Evolutionary conservation across 1,140 invertebrate species (phyloP).

Genomic region (Drosophila eugracilis): DNA sequence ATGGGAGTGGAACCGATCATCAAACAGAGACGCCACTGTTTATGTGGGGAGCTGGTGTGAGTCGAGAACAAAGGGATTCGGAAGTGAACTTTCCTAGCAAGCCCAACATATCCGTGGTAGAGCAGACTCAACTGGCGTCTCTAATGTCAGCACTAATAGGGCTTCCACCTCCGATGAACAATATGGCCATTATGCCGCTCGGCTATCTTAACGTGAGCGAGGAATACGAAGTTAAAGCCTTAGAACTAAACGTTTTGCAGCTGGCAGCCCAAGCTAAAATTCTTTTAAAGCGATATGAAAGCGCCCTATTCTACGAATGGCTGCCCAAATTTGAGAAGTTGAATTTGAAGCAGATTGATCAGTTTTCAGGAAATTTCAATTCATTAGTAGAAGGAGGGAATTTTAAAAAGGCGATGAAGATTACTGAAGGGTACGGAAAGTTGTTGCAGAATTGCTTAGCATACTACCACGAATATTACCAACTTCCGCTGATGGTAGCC

Average conservation of each 20-base stretch:
- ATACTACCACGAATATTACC: constrained; percentile 92
- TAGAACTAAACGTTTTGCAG: constrained; percentile 58
- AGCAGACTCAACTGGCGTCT: constrained; percentile 28
- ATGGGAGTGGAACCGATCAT: constrained; percentile 88
- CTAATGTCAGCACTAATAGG: constrained; percentile 76
- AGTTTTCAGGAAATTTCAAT: background rate
- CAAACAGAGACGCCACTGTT: constrained; percentile 16
- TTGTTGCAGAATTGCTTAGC: constrained; percentile 87
- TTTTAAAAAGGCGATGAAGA: constrained; percentile 11
- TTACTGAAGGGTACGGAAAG: constrained; percentile 7
- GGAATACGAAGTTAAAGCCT: constrained; percentile 86
- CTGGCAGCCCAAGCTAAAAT: constrained; percentile 9
- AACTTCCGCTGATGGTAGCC: constrained; percentile 87
- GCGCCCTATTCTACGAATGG: constrained; percentile 40
- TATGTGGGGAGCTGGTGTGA: constrained; percentile 29
- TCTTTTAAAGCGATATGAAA: constrained; percentile 11
- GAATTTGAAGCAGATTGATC: constrained; percentile 7
- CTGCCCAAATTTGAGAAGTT: constrained; percentile 40
- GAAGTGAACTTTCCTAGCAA: background rate
- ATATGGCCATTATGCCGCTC: constrained; percentile 12
- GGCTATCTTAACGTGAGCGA: constrained; percentile 26
- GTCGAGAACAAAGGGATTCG: background rate
- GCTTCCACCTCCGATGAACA: constrained; percentile 30
- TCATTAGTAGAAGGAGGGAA: background rate
- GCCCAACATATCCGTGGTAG: background rate